These are phyloP conservation scores for Maniola hyperantus DNA, from an alignment of 2,888 invertebrate genomes.

Conservation along the genomic window DNA sequence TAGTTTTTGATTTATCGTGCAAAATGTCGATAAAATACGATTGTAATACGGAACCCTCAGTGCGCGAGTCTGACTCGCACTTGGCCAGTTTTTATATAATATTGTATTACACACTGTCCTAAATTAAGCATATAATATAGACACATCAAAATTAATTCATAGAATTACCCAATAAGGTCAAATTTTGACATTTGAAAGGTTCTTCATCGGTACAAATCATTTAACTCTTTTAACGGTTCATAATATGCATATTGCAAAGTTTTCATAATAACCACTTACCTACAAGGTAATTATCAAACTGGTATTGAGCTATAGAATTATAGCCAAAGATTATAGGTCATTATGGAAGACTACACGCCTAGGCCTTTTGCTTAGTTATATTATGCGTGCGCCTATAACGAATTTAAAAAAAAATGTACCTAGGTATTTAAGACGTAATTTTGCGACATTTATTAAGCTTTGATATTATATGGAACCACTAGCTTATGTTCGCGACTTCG, in stretches of 20 bases:
- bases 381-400: no score
- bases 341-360: background rate
- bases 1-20: no score
- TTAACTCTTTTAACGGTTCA: background rate
- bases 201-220: conserved; percentile 1
- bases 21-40: no score
- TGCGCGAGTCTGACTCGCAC: no score
- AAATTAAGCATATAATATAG: background rate
- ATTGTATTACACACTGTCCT: background rate
- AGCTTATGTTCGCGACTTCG: no score
- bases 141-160: conserved; percentile 8
- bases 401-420: no score
- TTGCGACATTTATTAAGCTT: background rate
- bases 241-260: conserved; percentile 2
- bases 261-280: background rate
- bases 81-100: background rate
- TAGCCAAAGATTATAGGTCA: background rate
- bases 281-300: background rate
- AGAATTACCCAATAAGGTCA: conserved; percentile 32
- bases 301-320: background rate
- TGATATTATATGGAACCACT: no score
- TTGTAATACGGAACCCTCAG: no score
- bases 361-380: background rate
- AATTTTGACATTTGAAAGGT: conserved; percentile 32
- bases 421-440: no score